Percentiles rank a stretch among this genome's conserved stretches.
Conservation (phyloP, 2,888 invertebrate genomes). For the Amphipyra tragopoginis region DNA sequence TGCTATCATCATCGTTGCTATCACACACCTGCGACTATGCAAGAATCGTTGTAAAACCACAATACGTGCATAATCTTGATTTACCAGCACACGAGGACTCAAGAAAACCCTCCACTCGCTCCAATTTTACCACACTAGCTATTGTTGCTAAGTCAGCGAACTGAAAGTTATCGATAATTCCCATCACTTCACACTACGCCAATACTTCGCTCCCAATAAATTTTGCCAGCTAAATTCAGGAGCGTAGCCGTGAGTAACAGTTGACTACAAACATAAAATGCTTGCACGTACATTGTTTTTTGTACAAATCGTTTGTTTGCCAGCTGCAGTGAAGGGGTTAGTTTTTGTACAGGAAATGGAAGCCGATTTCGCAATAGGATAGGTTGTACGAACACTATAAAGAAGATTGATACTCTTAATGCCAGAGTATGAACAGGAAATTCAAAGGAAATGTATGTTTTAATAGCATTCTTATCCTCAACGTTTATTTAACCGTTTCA, state of each 20-base stretch:
- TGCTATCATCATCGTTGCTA: too few species aligned
- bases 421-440: slow-evolving; percentile 25
- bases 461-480: slow-evolving; percentile 14
- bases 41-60: not conserved
- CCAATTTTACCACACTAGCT: slow-evolving; percentile 9
- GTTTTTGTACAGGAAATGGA: slow-evolving; percentile 21
- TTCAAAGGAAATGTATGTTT: slow-evolving; percentile 23
- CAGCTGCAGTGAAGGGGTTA: slow-evolving; percentile 2
- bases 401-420: slow-evolving; percentile 20
- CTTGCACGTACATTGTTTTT: slow-evolving; percentile 30
- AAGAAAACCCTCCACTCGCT: not conserved
- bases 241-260: slow-evolving; percentile 25
- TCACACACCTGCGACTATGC: too few species aligned
- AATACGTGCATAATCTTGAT: slow-evolving; percentile 39
- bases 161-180: slow-evolving; percentile 11
- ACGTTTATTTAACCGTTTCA: not conserved
- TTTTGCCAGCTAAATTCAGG: slow-evolving; percentile 24
- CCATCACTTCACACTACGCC: too few species aligned
- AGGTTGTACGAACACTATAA: slow-evolving; percentile 1
- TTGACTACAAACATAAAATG: slow-evolving; percentile 33
- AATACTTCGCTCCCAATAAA: slow-evolving; percentile 19
- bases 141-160: slow-evolving; percentile 17
- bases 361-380: not conserved
- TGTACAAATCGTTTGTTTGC: slow-evolving; percentile 18
- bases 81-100: slow-evolving; percentile 5